phyloP scores from a whole-genome alignment of 2,797 vertebrate species.

The Lateolabrax maculatus region DNA sequence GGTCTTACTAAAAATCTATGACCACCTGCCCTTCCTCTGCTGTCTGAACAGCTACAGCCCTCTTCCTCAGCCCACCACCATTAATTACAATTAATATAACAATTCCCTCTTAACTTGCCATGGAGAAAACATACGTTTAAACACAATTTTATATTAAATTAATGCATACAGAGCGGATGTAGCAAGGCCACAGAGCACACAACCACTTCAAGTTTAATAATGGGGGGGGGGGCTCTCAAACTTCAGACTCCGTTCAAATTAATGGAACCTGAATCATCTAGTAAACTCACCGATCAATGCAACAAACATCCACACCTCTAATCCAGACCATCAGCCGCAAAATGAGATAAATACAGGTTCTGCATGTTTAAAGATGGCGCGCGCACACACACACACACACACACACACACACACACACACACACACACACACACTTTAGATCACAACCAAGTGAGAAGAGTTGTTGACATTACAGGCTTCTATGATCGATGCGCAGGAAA shows the following conservation, averaged over 20 bases:
- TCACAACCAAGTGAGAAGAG: conserved; percentile 2
- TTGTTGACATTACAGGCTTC: background rate
- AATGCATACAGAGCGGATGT: background rate
- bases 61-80: conserved; percentile 5
- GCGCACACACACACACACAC: too few relatives aligned
- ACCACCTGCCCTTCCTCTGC: conserved; percentile 49
- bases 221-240: background rate
- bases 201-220: background rate
- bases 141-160: background rate
- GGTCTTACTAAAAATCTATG: conserved; percentile 31
- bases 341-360: background rate
- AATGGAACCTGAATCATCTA: background rate
- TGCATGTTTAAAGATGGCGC: conserved; percentile 1
- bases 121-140: background rate
- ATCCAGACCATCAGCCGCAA: background rate
- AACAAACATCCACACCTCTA: conserved; percentile 11
- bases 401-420: too few relatives aligned
- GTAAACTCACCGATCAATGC: conserved; percentile 25
- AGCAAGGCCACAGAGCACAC: background rate
- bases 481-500: background rate
- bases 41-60: conserved; percentile 39
- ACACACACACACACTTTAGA: conserved; percentile 1
- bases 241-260: background rate
- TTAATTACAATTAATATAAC: background rate
- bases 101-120: background rate